These are phyloP conservation scores for Hirundo rustica DNA, from an alignment of 2,797 vertebrate species.

Conservation along the genomic window DNA sequence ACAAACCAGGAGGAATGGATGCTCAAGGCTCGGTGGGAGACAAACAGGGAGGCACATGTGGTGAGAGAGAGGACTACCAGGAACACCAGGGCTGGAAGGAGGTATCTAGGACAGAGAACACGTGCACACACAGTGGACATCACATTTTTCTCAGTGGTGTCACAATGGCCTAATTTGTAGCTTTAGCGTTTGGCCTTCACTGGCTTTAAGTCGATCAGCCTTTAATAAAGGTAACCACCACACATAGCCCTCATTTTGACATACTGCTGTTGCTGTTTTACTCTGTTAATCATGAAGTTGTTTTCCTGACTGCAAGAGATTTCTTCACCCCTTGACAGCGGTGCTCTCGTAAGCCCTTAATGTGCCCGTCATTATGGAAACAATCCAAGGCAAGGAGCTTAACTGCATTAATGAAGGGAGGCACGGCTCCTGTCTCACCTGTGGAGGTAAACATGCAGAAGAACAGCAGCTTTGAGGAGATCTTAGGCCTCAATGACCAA, in stretches of 20 bases:
- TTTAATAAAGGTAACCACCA: conserved; percentile 37
- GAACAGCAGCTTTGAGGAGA: not conserved
- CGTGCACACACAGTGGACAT: not conserved
- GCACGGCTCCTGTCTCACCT: not conserved
- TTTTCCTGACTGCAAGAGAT: not conserved
- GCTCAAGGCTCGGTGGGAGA: conserved; percentile 66
- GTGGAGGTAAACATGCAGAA: not conserved
- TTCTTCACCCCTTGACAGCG: conserved; percentile 29
- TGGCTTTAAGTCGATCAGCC: not conserved
- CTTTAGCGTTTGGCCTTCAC: not conserved
- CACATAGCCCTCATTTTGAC: not conserved
- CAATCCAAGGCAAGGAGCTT: not conserved
- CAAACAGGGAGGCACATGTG: conserved; percentile 67
- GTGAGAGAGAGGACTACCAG: conserved; percentile 73
- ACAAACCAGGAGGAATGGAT: conserved; percentile 74
- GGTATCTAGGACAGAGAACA: conserved; percentile 64
- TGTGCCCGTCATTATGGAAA: not conserved
- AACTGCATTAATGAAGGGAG: not conserved
- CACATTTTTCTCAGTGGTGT: not conserved
- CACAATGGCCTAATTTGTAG: not conserved
- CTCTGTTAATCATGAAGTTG: not conserved
- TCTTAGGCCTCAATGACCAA: not conserved
- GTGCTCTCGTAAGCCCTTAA: not conserved
- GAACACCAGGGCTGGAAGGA: conserved; percentile 73
- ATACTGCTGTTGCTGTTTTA: not conserved